Evolutionary conservation across 2,113 vertebrate genomes (phyloP).

Genomic region (Hippocampus mohnikei): DNA sequence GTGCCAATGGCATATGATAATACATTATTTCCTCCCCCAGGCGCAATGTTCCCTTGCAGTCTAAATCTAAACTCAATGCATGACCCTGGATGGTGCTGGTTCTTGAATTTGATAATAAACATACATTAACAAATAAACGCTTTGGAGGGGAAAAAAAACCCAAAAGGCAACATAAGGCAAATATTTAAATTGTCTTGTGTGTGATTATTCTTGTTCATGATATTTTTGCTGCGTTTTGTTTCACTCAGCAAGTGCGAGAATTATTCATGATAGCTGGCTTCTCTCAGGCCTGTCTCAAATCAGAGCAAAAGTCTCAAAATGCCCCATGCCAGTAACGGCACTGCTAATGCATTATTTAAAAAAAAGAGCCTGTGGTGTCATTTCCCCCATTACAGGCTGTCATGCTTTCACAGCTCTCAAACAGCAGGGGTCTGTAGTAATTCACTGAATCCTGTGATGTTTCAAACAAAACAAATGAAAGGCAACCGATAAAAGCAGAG

Average conservation of each 20-base stretch:
- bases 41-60: neutral
- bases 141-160: slow-evolving; percentile 8
- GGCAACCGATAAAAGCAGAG: slow-evolving; percentile 26
- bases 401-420: slow-evolving; percentile 22
- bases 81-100: slow-evolving; percentile 20
- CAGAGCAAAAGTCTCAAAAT: slow-evolving; percentile 42
- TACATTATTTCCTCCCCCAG: slow-evolving; percentile 18
- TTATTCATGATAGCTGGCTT: slow-evolving; percentile 46
- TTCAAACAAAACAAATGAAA: slow-evolving; percentile 27
- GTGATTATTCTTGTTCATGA: slow-evolving; percentile 16
- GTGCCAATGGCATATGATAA: slow-evolving; percentile 46
- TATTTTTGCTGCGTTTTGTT: slow-evolving; percentile 19
- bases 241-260: slow-evolving; percentile 23
- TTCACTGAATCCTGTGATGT: slow-evolving; percentile 21
- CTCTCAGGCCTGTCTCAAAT: slow-evolving; percentile 32
- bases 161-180: neutral
- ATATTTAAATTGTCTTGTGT: slow-evolving; percentile 12
- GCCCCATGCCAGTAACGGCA: slow-evolving; percentile 51
- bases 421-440: slow-evolving; percentile 21
- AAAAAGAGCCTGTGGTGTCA: slow-evolving; percentile 32
- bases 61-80: neutral
- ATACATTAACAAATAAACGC: neutral
- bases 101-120: slow-evolving; percentile 14
- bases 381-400: slow-evolving; percentile 27
- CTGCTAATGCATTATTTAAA: slow-evolving; percentile 56